A percentile compares a stretch with the other conserved stretches of the same genome.
Evolutionary conservation across 2,888 invertebrate species (phyloP).

Genomic region (Nemotelus nigrinus): DNA sequence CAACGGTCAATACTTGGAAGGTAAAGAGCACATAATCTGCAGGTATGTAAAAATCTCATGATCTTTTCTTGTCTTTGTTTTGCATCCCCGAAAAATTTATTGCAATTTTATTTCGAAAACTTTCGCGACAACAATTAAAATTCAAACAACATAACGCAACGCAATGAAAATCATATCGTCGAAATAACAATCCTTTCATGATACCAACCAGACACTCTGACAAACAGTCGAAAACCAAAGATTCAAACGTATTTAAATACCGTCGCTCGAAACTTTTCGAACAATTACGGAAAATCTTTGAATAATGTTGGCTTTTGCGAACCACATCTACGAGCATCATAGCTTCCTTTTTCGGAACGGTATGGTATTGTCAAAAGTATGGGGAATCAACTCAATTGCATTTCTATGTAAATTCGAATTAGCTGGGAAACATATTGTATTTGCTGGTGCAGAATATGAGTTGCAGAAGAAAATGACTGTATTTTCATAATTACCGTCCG

Average conservation of each 20-base stretch:
- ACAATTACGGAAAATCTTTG: no score
- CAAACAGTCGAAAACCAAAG: no score
- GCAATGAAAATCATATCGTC: not conserved
- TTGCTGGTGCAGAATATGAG: not conserved
- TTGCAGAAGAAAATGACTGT: not conserved
- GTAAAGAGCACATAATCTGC: constrained; percentile 73
- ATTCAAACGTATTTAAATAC: no score
- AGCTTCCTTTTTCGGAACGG: no score
- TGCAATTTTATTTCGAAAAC: constrained; percentile 22
- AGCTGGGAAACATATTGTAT: constrained; percentile 2
- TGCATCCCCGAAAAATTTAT: constrained; percentile 6
- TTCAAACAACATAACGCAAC: not conserved
- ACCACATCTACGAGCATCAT: no score
- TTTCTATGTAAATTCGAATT: constrained; percentile 38
- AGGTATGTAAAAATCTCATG: constrained; percentile 65
- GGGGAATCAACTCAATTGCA: constrained; percentile 32
- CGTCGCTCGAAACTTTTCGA: no score
- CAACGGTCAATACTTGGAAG: constrained; percentile 71
- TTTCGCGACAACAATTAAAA: constrained; percentile 14
- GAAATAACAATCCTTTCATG: constrained; percentile 18
- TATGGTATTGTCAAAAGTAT: no score
- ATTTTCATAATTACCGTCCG: no score
- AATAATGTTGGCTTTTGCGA: no score
- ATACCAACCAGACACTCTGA: not conserved
- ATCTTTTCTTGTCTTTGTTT: not conserved